phyloP scores from a whole-genome alignment of 2,888 invertebrate genomes.

The Cephus sareptanus region DNA sequence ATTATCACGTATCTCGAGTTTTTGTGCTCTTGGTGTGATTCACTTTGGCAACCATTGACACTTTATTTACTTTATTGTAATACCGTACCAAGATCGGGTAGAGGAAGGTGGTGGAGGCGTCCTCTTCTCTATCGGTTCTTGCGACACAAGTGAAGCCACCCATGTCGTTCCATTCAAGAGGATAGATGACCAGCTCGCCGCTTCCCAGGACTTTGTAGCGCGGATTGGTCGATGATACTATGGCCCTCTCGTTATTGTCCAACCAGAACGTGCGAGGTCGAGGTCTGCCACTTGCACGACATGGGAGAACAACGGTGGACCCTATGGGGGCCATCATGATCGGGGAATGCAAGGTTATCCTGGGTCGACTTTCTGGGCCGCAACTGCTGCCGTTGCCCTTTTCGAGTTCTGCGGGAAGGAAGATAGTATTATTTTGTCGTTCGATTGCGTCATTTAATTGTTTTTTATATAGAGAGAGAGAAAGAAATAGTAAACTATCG shows the following conservation, averaged over 20 bases:
- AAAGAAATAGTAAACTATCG: not conserved
- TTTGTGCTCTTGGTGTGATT: too few relatives aligned
- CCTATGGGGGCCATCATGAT: slow-evolving; percentile 68
- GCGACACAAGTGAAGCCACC: slow-evolving; percentile 83
- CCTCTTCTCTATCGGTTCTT: slow-evolving; percentile 71
- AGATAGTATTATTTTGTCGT: not conserved
- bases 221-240: slow-evolving; percentile 26
- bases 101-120: slow-evolving; percentile 76
- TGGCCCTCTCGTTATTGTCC: slow-evolving; percentile 70
- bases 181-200: slow-evolving; percentile 81
- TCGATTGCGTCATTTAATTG: too few relatives aligned
- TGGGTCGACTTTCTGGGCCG: slow-evolving; percentile 33
- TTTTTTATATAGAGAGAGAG: too few relatives aligned
- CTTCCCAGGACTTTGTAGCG: slow-evolving; percentile 69
- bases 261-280: slow-evolving; percentile 76
- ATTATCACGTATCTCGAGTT: not conserved
- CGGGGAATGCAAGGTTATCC: slow-evolving; percentile 57
- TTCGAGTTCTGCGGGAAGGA: slow-evolving; percentile 2
- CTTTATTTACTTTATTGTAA: not conserved
- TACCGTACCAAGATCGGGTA: slow-evolving; percentile 73
- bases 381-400: slow-evolving; percentile 18
- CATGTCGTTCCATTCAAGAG: slow-evolving; percentile 84
- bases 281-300: slow-evolving; percentile 74
- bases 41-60: not conserved
- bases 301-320: slow-evolving; percentile 75